Conservation (phyloP, 2,888 invertebrate genomes). For the Lasioglossum villosulum region DNA sequence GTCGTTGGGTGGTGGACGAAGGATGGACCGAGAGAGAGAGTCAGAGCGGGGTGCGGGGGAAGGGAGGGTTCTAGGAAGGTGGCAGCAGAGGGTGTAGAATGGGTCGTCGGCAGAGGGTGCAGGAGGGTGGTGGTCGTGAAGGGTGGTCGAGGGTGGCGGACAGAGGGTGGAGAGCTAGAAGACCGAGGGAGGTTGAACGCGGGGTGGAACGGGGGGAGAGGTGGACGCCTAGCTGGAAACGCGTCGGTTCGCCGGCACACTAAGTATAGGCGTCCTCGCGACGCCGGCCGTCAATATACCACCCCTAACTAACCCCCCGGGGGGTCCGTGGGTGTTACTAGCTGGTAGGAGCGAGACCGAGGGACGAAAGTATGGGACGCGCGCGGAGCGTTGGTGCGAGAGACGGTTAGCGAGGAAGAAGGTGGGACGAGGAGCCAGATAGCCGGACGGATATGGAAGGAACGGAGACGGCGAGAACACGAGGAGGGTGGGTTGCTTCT, state of each 20-base stretch:
- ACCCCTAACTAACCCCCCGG: constrained; percentile 83
- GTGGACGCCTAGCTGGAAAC: constrained; percentile 77
- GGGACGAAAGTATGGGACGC: constrained; percentile 57
- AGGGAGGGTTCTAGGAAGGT: constrained; percentile 60
- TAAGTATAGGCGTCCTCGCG: constrained; percentile 85
- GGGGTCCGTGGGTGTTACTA: constrained; percentile 74
- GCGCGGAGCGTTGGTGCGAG: constrained; percentile 54
- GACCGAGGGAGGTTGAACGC: constrained; percentile 43
- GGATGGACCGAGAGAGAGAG: constrained; percentile 66
- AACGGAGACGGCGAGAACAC: constrained; percentile 61
- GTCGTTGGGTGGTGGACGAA: constrained; percentile 64
- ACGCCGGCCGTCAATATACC: constrained; percentile 84
- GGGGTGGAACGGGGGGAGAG: constrained; percentile 52
- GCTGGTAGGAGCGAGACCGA: constrained; percentile 65
- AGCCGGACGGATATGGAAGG: constrained; percentile 49
- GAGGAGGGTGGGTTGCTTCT: constrained; percentile 66
- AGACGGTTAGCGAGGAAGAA: constrained; percentile 52
- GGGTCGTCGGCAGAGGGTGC: constrained; percentile 55
- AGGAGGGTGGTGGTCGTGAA: constrained; percentile 58
- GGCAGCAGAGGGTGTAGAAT: constrained; percentile 70
- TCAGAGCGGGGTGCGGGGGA: constrained; percentile 22
- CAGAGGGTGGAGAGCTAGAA: constrained; percentile 43
- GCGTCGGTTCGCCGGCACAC: constrained; percentile 83
- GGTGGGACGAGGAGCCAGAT: constrained; percentile 57
- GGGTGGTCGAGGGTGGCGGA: constrained; percentile 70